Conservation (phyloP, 2,797 vertebrate species). For the Tokudaia tokunoshimensis region DNA sequence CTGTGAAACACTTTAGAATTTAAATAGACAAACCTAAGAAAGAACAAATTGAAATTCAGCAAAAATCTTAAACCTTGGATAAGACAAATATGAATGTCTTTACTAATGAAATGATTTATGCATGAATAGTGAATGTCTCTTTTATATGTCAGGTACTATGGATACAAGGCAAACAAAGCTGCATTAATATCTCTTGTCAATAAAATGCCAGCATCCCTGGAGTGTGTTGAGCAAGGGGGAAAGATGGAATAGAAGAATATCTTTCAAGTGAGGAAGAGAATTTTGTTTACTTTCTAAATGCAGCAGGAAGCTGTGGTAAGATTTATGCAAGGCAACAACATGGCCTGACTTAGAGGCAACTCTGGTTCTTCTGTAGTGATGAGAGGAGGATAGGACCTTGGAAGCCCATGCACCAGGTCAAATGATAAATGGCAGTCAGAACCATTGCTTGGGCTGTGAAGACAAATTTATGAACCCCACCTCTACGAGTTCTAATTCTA, state of each 20-base stretch:
- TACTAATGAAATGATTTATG: slow-evolving; percentile 31
- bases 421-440: background rate
- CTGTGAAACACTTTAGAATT: background rate
- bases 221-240: background rate
- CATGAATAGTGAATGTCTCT: slow-evolving; percentile 15
- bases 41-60: background rate
- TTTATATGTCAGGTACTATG: background rate
- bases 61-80: slow-evolving; percentile 5
- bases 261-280: background rate
- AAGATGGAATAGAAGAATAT: background rate
- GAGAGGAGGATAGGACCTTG: background rate
- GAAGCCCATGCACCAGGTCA: background rate
- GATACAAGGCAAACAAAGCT: background rate
- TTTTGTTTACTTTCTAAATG: background rate
- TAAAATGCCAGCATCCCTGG: background rate
- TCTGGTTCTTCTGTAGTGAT: background rate
- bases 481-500: background rate
- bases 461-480: background rate
- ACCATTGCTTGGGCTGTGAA: background rate
- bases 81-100: slow-evolving; percentile 18
- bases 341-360: background rate
- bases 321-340: background rate
- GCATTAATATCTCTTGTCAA: background rate
- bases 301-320: background rate
- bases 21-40: slow-evolving; percentile 47